These are phyloP conservation scores for Poeciliopsis turneri DNA, from an alignment of 2,797 vertebrate species.

Conservation along the genomic window DNA sequence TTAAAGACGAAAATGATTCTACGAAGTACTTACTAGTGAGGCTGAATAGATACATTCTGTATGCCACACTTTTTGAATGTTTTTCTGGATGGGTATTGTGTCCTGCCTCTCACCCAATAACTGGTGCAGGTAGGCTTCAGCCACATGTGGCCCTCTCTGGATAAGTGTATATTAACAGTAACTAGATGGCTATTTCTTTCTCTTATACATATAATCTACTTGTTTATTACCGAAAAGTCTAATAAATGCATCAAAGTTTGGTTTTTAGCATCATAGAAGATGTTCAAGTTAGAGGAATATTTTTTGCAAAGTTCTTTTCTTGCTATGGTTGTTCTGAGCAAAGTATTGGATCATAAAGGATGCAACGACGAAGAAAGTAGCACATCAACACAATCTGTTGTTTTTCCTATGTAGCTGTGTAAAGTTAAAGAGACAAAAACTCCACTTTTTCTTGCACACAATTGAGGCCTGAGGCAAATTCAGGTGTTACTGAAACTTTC, in stretches of 20 bases:
- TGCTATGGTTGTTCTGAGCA: slow-evolving; percentile 1
- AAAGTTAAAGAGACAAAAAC: background rate
- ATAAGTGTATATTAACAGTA: background rate
- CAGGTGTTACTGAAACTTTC: slow-evolving; percentile 65
- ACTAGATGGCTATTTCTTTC: background rate
- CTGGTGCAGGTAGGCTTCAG: background rate
- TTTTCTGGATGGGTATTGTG: background rate
- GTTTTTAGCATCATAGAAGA: background rate
- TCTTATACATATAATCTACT: background rate
- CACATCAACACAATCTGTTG: background rate
- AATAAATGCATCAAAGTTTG: background rate
- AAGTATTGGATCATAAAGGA: background rate
- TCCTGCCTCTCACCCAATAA: background rate
- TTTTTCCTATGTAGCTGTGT: background rate
- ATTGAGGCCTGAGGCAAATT: slow-evolving; percentile 6
- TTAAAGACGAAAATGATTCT: background rate
- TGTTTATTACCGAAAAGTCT: background rate
- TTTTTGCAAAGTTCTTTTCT: background rate
- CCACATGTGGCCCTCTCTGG: background rate
- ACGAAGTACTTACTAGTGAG: background rate
- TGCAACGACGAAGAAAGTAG: background rate
- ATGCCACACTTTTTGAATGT: background rate
- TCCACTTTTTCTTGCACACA: background rate
- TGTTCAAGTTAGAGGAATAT: background rate
- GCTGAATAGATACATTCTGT: background rate